Conservation (phyloP, 2,113 vertebrate genomes). For the Indicator maculatus region DNA sequence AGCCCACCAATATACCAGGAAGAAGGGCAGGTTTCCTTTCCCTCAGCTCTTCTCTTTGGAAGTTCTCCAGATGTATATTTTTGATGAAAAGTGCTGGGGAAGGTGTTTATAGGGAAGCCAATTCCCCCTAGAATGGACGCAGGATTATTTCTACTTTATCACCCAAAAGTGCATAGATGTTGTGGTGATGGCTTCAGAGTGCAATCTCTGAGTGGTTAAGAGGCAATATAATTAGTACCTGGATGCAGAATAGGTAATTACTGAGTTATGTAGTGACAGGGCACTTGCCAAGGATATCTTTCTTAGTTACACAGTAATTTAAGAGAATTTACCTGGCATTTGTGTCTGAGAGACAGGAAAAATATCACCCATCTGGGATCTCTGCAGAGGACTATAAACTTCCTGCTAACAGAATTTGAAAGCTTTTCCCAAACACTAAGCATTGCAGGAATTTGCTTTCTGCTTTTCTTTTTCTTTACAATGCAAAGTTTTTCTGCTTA, state of each 20-base stretch:
- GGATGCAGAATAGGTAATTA: slow-evolving; percentile 36
- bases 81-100: background rate
- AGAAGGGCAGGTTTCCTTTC: background rate
- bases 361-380: slow-evolving; percentile 22
- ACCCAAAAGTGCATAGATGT: background rate
- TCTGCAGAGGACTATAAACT: slow-evolving; percentile 29
- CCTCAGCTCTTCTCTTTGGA: background rate
- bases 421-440: background rate
- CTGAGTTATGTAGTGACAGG: slow-evolving; percentile 17
- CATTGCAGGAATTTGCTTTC: background rate
- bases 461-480: background rate
- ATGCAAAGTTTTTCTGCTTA: background rate
- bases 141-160: background rate
- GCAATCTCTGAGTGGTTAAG: slow-evolving; percentile 32
- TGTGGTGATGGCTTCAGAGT: slow-evolving; percentile 8
- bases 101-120: background rate
- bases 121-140: background rate
- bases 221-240: slow-evolving; percentile 58
- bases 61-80: background rate
- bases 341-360: slow-evolving; percentile 20
- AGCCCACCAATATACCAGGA: background rate
- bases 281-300: slow-evolving; percentile 22
- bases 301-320: slow-evolving; percentile 44
- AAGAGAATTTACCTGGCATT: slow-evolving; percentile 38
- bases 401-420: slow-evolving; percentile 6